phyloP scores from a whole-genome alignment of 2,888 invertebrate species.

The Leptarthrus brevirostris region DNA sequence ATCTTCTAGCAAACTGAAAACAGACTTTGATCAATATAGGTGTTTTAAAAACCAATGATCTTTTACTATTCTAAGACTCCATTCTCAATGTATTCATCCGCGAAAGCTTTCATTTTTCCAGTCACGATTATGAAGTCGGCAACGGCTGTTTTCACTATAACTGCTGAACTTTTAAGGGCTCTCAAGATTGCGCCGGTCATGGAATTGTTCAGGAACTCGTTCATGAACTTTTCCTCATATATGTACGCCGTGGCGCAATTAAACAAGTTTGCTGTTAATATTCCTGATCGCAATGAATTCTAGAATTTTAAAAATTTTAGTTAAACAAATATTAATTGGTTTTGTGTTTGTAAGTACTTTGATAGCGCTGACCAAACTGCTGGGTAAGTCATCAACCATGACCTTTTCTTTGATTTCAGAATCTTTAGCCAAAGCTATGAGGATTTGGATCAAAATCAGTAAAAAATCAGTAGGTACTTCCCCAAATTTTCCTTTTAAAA shows the following conservation, averaged over 20 bases:
- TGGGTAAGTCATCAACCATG: conserved; percentile 33
- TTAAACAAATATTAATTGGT: background rate
- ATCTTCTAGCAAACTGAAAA: conserved; percentile 59
- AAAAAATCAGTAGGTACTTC: conserved; percentile 44
- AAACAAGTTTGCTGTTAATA: conserved; percentile 50
- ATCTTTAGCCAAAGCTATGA: conserved; percentile 46
- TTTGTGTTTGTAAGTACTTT: conserved; percentile 37
- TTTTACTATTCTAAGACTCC: conserved; percentile 62
- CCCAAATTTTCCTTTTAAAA: conserved; percentile 39
- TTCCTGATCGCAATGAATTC: conserved; percentile 42
- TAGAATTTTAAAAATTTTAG: conserved; percentile 1
- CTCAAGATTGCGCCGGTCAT: conserved; percentile 60
- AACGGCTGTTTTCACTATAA: conserved; percentile 60
- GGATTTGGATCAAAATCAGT: conserved; percentile 24
- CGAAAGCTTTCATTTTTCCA: conserved; percentile 59
- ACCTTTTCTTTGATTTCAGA: conserved; percentile 23
- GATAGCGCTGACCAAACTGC: conserved; percentile 32
- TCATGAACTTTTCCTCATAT: conserved; percentile 58
- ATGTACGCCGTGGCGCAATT: conserved; percentile 53
- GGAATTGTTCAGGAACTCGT: conserved; percentile 55
- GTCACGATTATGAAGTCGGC: conserved; percentile 64
- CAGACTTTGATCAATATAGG: background rate
- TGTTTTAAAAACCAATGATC: no score
- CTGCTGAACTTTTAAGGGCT: conserved; percentile 60
- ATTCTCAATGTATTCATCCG: conserved; percentile 59